phyloP scores from a whole-genome alignment of 2,888 invertebrate species.

The Therioaphis trifolii region DNA sequence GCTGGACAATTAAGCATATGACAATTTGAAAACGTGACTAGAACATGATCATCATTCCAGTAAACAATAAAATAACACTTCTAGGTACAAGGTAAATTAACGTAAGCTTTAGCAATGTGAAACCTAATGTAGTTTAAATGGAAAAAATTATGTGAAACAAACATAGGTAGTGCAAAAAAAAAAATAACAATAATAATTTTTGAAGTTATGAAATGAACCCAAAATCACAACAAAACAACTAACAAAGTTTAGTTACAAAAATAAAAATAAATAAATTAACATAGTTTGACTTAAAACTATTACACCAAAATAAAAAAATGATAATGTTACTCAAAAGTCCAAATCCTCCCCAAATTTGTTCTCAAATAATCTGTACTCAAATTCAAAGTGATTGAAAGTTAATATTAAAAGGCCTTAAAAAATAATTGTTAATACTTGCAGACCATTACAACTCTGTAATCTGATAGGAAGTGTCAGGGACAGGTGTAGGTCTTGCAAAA shows the following conservation, averaged over 20 bases:
- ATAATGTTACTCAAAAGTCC: background rate
- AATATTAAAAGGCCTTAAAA: constrained; percentile 32
- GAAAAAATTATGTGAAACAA: constrained; percentile 15
- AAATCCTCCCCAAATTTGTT: constrained; percentile 34
- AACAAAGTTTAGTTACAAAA: constrained; percentile 31
- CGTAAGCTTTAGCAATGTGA: background rate
- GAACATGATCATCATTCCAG: constrained; percentile 10
- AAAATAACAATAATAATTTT: background rate
- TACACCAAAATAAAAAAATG: constrained; percentile 6
- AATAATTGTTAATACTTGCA: constrained; percentile 29
- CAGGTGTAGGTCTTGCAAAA: constrained; percentile 57
- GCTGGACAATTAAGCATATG: constrained; percentile 26
- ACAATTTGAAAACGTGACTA: constrained; percentile 32
- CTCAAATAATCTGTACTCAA: constrained; percentile 56
- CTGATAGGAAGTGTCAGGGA: constrained; percentile 63
- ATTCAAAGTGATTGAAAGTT: constrained; percentile 36
- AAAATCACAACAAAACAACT: constrained; percentile 36
- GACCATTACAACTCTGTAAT: constrained; percentile 63
- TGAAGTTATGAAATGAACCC: constrained; percentile 35
- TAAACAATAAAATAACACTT: constrained; percentile 20
- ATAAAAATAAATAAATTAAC: constrained; percentile 21
- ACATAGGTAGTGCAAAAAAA: constrained; percentile 33
- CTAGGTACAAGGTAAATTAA: constrained; percentile 27
- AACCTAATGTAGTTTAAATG: background rate
- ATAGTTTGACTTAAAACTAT: constrained; percentile 17